Percentiles rank a stretch among this genome's conserved stretches.
Conservation (phyloP, 2,888 invertebrate species). For the Alsophila aescularia region DNA sequence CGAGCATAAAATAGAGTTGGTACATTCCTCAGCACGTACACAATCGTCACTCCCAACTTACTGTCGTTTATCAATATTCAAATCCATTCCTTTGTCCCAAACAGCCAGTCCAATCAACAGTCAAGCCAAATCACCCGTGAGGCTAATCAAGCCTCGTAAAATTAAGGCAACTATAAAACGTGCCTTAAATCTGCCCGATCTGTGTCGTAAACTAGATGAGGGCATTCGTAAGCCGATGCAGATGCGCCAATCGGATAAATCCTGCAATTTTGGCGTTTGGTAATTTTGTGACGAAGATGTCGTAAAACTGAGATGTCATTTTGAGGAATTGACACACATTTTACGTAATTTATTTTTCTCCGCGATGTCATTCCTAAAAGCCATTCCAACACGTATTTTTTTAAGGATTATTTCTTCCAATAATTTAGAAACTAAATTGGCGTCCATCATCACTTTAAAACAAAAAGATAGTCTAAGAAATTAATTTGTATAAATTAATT, state of each 20-base stretch:
- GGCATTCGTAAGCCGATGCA: constrained; percentile 61
- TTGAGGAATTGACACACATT: constrained; percentile 27
- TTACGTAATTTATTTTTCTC: background rate
- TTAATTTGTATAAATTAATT: too few species aligned
- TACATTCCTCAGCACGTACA: background rate
- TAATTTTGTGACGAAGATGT: constrained; percentile 51
- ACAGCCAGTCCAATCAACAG: constrained; percentile 30
- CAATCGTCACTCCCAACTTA: background rate
- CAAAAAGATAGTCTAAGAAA: too few species aligned
- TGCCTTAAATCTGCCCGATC: constrained; percentile 51
- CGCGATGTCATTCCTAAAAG: too few species aligned
- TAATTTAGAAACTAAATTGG: too few species aligned
- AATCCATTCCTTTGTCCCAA: constrained; percentile 20
- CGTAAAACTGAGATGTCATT: constrained; percentile 25
- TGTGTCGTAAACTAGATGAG: constrained; percentile 64
- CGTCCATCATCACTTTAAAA: too few species aligned
- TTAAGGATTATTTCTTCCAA: too few species aligned
- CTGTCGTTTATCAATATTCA: constrained; percentile 33
- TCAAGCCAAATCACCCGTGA: constrained; percentile 30
- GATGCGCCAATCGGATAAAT: constrained; percentile 58
- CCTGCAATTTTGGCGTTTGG: constrained; percentile 53
- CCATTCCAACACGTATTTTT: too few species aligned
- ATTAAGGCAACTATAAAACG: constrained; percentile 64
- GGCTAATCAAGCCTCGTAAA: constrained; percentile 63
- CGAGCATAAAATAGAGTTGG: too few species aligned